Conservation (phyloP, 2,797 vertebrate species). For the Hydrolagus colliei region DNA sequence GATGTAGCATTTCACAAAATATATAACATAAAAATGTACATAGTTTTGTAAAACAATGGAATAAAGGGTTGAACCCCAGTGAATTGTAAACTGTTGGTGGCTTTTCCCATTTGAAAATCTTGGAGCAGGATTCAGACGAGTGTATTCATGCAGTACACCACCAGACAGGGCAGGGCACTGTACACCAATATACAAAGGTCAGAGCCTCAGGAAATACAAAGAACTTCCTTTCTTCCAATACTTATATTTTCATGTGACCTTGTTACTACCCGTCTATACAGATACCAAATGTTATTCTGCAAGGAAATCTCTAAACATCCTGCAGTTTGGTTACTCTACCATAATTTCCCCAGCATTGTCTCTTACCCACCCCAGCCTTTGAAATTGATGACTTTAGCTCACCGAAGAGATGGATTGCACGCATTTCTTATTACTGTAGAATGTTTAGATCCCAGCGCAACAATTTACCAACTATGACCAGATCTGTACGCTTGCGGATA, state of each 20-base stretch:
- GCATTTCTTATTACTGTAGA: neutral
- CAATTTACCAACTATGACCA: neutral
- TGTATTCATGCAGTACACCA: neutral
- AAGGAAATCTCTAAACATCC: neutral
- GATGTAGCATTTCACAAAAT: slow-evolving; percentile 28
- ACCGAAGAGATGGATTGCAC: neutral
- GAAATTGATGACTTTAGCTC: neutral
- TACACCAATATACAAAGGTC: neutral
- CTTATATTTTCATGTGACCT: neutral
- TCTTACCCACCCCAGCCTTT: neutral
- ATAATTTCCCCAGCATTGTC: neutral
- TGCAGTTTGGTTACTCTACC: neutral
- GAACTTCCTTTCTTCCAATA: neutral
- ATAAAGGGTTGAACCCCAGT: slow-evolving; percentile 15
- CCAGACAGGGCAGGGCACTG: neutral
- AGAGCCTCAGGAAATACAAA: neutral
- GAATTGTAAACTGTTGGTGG: slow-evolving; percentile 18
- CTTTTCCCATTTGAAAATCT: neutral
- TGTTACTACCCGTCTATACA: neutral
- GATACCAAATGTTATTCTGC: neutral
- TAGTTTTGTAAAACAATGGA: slow-evolving; percentile 31
- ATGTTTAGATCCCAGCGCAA: neutral
- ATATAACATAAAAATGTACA: slow-evolving; percentile 33
- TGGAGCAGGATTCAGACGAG: no score
- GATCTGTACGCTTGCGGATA: neutral